Conservation (phyloP, 37 sponge, comb jelly and placozoan genomes). For the Chondrilla cf. caribensis region DNA sequence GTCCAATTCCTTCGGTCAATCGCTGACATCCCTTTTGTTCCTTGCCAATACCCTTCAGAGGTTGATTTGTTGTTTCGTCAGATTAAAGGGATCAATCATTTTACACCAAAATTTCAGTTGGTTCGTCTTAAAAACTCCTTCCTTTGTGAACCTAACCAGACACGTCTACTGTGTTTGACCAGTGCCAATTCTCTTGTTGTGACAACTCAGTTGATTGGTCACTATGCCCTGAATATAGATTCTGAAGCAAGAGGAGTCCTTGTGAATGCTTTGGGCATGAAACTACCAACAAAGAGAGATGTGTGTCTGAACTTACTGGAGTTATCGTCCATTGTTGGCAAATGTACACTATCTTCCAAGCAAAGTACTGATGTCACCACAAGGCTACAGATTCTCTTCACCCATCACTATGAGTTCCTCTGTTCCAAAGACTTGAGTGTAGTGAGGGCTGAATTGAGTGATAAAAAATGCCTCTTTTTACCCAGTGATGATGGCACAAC, state of each 20-base stretch:
- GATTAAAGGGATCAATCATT: background rate
- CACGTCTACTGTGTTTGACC: background rate
- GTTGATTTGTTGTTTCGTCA: background rate
- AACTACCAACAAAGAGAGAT: background rate
- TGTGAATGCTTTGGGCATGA: background rate
- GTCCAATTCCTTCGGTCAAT: background rate
- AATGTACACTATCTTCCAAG: background rate
- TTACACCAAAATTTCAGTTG: background rate
- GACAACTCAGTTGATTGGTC: background rate
- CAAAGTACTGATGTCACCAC: background rate
- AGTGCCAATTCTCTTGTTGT: background rate
- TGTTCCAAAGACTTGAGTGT: background rate
- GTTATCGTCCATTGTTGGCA: background rate
- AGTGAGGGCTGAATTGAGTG: background rate
- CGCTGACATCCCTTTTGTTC: slow-evolving; percentile 2
- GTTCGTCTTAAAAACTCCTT: background rate
- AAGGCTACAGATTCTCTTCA: background rate
- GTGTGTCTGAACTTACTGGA: background rate
- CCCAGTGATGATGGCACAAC: background rate
- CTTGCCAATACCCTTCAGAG: background rate
- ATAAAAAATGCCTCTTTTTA: background rate
- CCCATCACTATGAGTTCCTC: slow-evolving; percentile 1
- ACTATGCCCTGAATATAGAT: background rate
- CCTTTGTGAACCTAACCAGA: background rate
- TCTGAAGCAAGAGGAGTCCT: background rate